Evolutionary conservation across 1,140 invertebrate species (phyloP), one percentile per base, ranked within the genome.

Genomic region (Babylonia areolata): DNA sequence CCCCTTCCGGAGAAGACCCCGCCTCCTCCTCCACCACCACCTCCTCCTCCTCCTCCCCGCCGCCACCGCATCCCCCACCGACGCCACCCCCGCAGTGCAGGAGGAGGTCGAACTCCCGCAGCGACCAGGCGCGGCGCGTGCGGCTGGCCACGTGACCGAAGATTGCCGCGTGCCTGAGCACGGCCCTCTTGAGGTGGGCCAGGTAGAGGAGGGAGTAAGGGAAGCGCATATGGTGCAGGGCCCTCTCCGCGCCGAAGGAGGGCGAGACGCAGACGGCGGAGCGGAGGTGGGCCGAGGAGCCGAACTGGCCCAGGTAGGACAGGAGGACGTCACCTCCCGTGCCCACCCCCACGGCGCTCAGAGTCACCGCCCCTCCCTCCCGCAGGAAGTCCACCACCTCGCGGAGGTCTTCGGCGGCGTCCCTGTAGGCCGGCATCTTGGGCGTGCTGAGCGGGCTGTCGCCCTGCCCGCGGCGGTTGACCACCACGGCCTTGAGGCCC

Each of bases 221-320:
- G 39, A 64, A 46, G 23, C 33, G 37, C 15, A 84, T 28, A 23
- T 23, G 15, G 81, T 84, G 81, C 35, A 84, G 58, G 28, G 90
- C 51, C 39, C 90, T 87, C 64, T 90, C 71, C 17, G 89, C 81
- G 64, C 92, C 91, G 86, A 91, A 94, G 31, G 88, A 89, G 6
- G 92, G 90, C 0, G 92, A 94, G 17, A 94, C 86, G 79, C 90
- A 91, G 39, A 90, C 92, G n/a, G 87, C 90, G 2, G 89, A 90
- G 33, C 87, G 86, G 28, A 93, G 73, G 46, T 90, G 85, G 31
- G 91, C 89, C 23, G 92, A 93, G 1, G 92, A 93, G 28, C 93
- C 92, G 84, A 89, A 93, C 85, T 94, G 90, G 5, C 93, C 93
- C 6, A 94, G 88, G 87, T 93, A 94, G 6, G 93, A 92, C 40